phyloP scores from a whole-genome alignment of 2,113 vertebrate genomes.

The Passer montanus region DNA sequence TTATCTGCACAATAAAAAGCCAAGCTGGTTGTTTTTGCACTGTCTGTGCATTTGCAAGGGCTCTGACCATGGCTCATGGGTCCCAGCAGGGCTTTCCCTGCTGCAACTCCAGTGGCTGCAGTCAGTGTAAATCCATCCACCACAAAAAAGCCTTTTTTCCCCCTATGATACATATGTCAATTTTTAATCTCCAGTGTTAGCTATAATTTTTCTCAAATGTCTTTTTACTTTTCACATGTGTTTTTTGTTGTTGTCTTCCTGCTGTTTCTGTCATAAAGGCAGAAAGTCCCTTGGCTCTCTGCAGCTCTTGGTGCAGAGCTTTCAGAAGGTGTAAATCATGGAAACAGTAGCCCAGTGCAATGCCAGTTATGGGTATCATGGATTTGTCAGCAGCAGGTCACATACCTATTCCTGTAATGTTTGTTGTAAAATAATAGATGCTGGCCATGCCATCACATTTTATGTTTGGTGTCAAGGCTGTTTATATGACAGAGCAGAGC shows the following conservation, averaged over 20 bases:
- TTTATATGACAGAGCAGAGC: background rate
- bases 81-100: background rate
- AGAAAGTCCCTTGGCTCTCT: background rate
- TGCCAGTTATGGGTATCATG: background rate
- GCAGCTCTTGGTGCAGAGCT: background rate
- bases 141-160: background rate
- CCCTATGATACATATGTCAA: rapidly evolving
- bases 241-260: background rate
- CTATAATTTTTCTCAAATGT: background rate
- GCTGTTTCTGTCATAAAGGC: background rate
- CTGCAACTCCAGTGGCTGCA: background rate
- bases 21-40: background rate
- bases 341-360: background rate
- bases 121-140: background rate
- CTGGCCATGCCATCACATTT: background rate
- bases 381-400: background rate
- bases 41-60: background rate
- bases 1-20: background rate
- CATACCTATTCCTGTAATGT: background rate
- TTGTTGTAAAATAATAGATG: background rate
- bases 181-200: background rate
- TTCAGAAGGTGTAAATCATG: background rate
- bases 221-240: background rate
- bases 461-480: background rate
- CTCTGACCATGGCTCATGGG: rapidly evolving